Percentiles rank a stretch among this genome's conserved stretches.
Evolutionary conservation across 2,797 vertebrate genomes (phyloP).

Genomic region (Argya squamiceps): DNA sequence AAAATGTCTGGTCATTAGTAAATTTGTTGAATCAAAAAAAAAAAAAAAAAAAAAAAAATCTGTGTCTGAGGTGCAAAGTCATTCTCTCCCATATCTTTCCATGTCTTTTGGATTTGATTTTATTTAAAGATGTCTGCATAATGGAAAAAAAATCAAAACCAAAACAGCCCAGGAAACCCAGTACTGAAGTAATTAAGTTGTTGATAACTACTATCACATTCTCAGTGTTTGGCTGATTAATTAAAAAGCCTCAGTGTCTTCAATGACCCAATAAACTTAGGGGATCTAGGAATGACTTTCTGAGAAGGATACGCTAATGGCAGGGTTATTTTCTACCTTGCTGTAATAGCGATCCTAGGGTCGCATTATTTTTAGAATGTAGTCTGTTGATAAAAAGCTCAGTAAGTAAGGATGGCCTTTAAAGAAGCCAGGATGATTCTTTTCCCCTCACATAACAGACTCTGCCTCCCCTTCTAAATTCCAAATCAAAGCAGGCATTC

Average conservation of each 20-base stretch:
- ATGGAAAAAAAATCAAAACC: background rate
- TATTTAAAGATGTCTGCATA: background rate
- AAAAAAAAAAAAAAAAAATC: background rate
- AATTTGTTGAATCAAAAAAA: background rate
- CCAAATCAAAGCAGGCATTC: background rate
- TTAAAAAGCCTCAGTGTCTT: background rate
- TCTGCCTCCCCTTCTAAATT: background rate
- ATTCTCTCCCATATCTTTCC: background rate
- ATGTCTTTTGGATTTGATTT: background rate
- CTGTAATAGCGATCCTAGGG: background rate
- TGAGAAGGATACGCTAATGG: background rate
- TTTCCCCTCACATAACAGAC: background rate
- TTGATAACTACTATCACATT: background rate
- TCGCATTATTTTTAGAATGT: conserved; percentile 42
- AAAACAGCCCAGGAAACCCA: background rate
- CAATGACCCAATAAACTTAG: background rate
- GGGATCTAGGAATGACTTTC: background rate
- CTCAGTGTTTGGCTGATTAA: background rate
- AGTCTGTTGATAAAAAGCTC: background rate
- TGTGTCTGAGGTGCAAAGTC: background rate
- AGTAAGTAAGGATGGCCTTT: background rate
- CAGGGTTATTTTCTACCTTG: conserved; percentile 11
- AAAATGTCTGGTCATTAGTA: background rate
- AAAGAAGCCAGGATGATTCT: background rate
- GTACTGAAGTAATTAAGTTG: background rate